phyloP scores from a whole-genome alignment of 1,140 invertebrate species.

The Brachystomella parvula region DNA sequence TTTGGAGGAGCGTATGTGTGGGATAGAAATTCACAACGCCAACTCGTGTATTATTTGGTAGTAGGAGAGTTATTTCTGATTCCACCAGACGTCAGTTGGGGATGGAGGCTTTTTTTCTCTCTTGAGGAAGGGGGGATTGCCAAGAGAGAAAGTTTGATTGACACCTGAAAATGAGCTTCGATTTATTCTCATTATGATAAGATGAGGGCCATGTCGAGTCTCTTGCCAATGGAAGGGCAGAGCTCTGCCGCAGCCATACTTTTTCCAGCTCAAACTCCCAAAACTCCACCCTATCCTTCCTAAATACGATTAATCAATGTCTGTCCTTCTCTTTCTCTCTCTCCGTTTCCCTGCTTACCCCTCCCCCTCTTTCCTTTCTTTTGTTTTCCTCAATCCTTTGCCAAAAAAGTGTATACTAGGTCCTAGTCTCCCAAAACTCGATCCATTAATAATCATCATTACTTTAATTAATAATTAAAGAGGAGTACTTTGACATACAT shows the following conservation, averaged over 20 bases:
- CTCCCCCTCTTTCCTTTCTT: too few species aligned
- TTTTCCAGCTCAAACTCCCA: too few species aligned
- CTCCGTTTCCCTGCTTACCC: too few species aligned
- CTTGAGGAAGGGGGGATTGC: conserved; percentile 1
- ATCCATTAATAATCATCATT: conserved; percentile 20
- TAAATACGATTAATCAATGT: conserved; percentile 38
- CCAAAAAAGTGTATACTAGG: not conserved
- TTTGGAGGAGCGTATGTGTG: too few species aligned
- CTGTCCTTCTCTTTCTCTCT: conserved; percentile 22
- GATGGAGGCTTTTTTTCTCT: conserved; percentile 4
- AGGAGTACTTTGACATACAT: conserved; percentile 25
- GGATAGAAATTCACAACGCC: too few species aligned
- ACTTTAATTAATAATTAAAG: conserved; percentile 25
- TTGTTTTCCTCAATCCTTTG: not conserved
- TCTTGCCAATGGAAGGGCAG: conserved; percentile 35
- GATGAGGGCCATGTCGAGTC: conserved; percentile 38
- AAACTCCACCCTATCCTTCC: conserved; percentile 38
- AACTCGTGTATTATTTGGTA: conserved; percentile 29
- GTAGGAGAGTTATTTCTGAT: conserved; percentile 25
- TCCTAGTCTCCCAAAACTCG: not conserved
- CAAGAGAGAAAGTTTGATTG: conserved; percentile 34
- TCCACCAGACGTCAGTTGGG: conserved; percentile 38
- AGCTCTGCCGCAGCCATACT: conserved; percentile 34
- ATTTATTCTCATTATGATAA: conserved; percentile 40
- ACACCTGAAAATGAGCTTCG: conserved; percentile 37